Conservation (phyloP, 1,140 invertebrate species). For the Drosophila albomicans region DNA sequence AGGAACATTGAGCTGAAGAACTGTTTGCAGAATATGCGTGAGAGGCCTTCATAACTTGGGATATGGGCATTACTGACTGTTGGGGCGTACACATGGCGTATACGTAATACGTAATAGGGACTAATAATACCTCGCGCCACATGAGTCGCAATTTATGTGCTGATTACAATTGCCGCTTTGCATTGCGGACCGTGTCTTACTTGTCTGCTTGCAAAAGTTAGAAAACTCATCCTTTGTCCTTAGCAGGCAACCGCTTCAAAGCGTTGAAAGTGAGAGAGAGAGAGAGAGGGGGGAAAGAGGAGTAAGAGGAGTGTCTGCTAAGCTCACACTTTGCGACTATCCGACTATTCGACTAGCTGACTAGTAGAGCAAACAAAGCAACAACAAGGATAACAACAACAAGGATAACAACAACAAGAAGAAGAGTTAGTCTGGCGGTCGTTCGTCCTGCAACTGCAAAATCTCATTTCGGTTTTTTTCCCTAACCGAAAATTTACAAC, state of each 20-base stretch:
- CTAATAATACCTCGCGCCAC: not conserved
- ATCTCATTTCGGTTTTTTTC: slow-evolving; percentile 44
- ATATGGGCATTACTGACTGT: too few species aligned
- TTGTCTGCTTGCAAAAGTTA: slow-evolving; percentile 20
- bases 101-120: slow-evolving; percentile 12
- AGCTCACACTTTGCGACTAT: slow-evolving; percentile 12
- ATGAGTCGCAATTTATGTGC: slow-evolving; percentile 5
- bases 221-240: slow-evolving; percentile 22
- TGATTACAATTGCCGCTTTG: slow-evolving; percentile 9
- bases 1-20: too few species aligned
- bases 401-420: not conserved
- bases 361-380: not conserved
- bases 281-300: not conserved
- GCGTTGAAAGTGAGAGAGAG: not conserved
- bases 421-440: not conserved
- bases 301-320: slow-evolving; percentile 3
- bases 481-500: slow-evolving; percentile 24
- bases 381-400: not conserved
- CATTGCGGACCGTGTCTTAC: not conserved
- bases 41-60: too few species aligned
- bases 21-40: not conserved
- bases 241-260: slow-evolving; percentile 11
- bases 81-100: slow-evolving; percentile 4
- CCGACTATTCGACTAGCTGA: not conserved
- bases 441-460: slow-evolving; percentile 6